Evolutionary conservation across 2,888 invertebrate genomes (phyloP).

Genomic region (Drosophila birchii): DNA sequence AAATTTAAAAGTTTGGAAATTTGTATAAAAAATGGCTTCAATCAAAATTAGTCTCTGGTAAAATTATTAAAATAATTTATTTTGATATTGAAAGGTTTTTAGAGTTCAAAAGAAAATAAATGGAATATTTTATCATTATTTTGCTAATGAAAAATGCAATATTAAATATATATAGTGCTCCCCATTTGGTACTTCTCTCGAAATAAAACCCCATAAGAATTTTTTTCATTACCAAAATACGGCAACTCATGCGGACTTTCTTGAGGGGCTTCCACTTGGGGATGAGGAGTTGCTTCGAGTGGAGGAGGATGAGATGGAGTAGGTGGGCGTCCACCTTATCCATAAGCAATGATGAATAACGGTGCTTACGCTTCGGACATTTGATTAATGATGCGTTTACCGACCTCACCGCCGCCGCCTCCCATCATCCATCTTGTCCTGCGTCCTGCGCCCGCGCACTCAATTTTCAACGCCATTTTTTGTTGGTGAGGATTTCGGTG

Average conservation of each 20-base stretch:
- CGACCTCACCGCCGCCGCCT: slow-evolving; percentile 44
- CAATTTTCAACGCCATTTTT: slow-evolving; percentile 70
- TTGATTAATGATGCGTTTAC: slow-evolving; percentile 82
- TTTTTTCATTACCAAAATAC: slow-evolving; percentile 27
- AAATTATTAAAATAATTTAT: not conserved
- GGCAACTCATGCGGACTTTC: slow-evolving; percentile 52
- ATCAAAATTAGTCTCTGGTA: too few species aligned
- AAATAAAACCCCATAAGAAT: slow-evolving; percentile 2
- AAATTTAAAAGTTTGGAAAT: too few species aligned
- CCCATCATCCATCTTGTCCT: slow-evolving; percentile 20
- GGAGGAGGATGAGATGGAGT: not conserved
- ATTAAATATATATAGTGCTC: not conserved
- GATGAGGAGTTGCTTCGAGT: not conserved
- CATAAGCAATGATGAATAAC: slow-evolving; percentile 79
- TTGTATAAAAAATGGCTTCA: too few species aligned
- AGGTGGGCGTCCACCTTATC: slow-evolving; percentile 50
- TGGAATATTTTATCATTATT: not conserved
- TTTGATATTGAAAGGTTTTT: not conserved
- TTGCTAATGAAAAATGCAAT: too few species aligned
- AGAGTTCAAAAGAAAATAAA: not conserved
- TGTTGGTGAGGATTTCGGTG: slow-evolving; percentile 36
- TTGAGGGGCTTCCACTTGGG: slow-evolving; percentile 19
- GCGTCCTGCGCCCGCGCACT: slow-evolving; percentile 70
- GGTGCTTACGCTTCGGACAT: slow-evolving; percentile 79
- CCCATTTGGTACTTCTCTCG: not conserved